Evolutionary conservation across 2,113 vertebrate genomes (phyloP), one percentile per base, ranked within the genome.

Genomic region (Accipiter virgatus): DNA sequence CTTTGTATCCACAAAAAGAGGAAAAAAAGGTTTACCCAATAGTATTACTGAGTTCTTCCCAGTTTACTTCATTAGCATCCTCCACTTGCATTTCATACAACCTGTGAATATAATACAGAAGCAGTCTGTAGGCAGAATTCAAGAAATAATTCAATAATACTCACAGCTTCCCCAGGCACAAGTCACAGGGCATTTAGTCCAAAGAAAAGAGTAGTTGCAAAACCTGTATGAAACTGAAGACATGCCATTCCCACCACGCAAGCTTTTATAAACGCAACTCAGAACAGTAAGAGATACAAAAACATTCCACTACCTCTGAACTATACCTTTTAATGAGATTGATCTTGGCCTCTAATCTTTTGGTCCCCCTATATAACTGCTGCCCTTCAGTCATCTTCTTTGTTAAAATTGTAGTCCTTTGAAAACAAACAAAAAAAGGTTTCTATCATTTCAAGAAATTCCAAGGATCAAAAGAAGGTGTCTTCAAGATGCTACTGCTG

Each of bases 261-360:
- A 34, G n/a, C 36, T 88, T 74, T 62, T 26, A 72, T 1, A 47
- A 65, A 77, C 56, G 48, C n/a, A 68, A 17, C 21, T 36, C 56
- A 15, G 32, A 72, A 68, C 3, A 63, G 17, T 2, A 34, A 40
- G 18, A 90, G 42, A 79, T 1, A 45, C 7, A 42, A 59, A 81
- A 92, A 10, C 42, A 72, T 43, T 15, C 31, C 26, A 36, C 8
- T 10, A 21, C 31, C 15, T 74, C 65, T 72, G 22, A 55, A 93
- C 27, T 12, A 5, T 97, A 98, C 98, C 98, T 98, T 90, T 98
- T 97, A 61, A 98, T 98, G 8, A 98, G 96, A 26, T 93, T 96
- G 82, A 98, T 97, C 72, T 97, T 98, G 71, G 92, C 81, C 62
- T 59, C 80, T 25, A 98, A 62, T 58, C 73, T 86, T 7, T 77